Evolutionary conservation across 2,888 invertebrate species (phyloP).

Genomic region (Cantharis rufa): DNA sequence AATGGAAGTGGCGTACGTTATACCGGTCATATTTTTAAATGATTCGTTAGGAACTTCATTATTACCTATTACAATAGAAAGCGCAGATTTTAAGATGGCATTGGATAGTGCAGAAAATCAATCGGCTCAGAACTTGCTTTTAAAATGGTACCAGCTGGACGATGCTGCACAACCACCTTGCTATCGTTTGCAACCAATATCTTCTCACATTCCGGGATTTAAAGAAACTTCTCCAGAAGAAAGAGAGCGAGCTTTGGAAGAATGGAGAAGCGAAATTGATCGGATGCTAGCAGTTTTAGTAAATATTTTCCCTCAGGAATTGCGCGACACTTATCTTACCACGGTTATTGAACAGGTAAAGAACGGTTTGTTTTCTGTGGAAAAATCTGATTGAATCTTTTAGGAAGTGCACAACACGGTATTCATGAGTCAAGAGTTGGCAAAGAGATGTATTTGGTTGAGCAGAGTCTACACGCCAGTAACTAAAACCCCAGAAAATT

Average conservation of each 20-base stretch:
- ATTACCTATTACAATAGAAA: conserved; percentile 77
- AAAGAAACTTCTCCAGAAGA: conserved; percentile 57
- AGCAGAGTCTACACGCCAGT: conserved; percentile 65
- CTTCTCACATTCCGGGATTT: conserved; percentile 60
- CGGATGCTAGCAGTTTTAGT: conserved; percentile 71
- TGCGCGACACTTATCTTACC: conserved; percentile 78
- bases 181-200: conserved; percentile 70
- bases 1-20: conserved; percentile 73
- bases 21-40: conserved; percentile 78
- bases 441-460: conserved; percentile 80
- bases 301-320: conserved; percentile 73
- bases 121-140: conserved; percentile 63
- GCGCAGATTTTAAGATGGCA: conserved; percentile 77
- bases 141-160: conserved; percentile 73
- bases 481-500: conserved; percentile 61
- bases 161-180: conserved; percentile 75
- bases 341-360: conserved; percentile 78
- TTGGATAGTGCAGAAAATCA: conserved; percentile 69
- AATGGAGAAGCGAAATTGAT: conserved; percentile 63
- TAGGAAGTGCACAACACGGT: conserved; percentile 82
- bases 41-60: conserved; percentile 77
- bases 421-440: conserved; percentile 77
- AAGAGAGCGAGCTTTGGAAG: conserved; percentile 57
- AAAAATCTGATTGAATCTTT: conserved; percentile 19
- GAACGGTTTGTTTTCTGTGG: neutral